A percentile compares a stretch with the other conserved stretches of the same genome.
Conservation (phyloP, 2,113 vertebrate genomes). For the Microcebus tavaratra region DNA sequence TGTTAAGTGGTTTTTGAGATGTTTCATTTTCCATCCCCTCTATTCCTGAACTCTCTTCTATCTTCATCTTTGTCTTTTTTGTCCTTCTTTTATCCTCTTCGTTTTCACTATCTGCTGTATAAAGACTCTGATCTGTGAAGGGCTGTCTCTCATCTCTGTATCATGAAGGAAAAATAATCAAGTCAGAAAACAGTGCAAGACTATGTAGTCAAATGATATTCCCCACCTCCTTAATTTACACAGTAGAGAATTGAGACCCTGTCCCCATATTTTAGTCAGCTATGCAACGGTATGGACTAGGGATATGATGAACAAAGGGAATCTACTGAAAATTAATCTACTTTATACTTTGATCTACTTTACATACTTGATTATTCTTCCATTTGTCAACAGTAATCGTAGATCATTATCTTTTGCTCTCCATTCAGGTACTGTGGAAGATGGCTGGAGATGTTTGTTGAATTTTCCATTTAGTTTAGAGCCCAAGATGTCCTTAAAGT, state of each 20-base stretch:
- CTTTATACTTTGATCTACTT: neutral
- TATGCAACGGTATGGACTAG: neutral
- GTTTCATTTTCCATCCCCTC: slow-evolving; percentile 81
- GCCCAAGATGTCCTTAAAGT: slow-evolving; percentile 88
- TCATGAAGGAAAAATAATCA: neutral
- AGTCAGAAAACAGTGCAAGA: neutral
- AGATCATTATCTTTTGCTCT: slow-evolving; percentile 92
- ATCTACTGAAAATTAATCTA: neutral
- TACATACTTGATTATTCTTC: slow-evolving; percentile 94
- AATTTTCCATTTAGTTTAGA: slow-evolving; percentile 93
- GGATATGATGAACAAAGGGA: neutral
- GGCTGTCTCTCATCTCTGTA: slow-evolving; percentile 87
- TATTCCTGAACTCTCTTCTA: slow-evolving; percentile 85
- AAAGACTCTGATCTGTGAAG: slow-evolving; percentile 84
- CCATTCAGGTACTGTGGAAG: slow-evolving; percentile 90
- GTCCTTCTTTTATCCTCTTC: slow-evolving; percentile 85
- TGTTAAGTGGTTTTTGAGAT: slow-evolving; percentile 85
- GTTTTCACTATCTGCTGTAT: slow-evolving; percentile 87
- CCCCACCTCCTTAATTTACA: neutral
- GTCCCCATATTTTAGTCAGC: neutral
- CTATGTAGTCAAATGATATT: neutral
- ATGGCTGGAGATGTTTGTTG: slow-evolving; percentile 95
- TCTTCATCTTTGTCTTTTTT: slow-evolving; percentile 79
- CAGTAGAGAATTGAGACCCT: neutral
- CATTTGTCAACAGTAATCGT: slow-evolving; percentile 94